These are phyloP conservation scores for Holothuria glaberrima DNA, from an alignment of 35 echinoderm and acorn worm genomes.

Conservation along the genomic window DNA sequence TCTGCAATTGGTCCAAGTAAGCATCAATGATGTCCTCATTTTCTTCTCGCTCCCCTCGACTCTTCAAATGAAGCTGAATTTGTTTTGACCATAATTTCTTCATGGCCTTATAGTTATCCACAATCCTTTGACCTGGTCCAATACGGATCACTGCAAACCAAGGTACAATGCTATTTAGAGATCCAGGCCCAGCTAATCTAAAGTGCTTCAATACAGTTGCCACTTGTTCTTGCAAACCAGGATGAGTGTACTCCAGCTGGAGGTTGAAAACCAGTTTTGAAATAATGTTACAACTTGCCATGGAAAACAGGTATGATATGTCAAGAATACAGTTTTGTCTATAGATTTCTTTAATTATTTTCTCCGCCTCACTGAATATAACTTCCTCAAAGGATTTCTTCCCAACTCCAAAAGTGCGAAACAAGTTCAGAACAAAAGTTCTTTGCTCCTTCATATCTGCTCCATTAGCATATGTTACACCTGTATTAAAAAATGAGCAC, in stretches of 20 bases:
- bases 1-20: conserved; percentile 53
- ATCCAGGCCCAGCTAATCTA: conserved; percentile 42
- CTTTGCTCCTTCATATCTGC: conserved; percentile 60
- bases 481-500: neutral
- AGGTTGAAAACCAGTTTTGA: conserved; percentile 55
- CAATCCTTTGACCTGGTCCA: conserved; percentile 16
- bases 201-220: conserved; percentile 53
- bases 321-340: conserved; percentile 1
- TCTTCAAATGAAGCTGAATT: conserved; percentile 19
- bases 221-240: conserved; percentile 45
- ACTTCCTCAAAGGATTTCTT: conserved; percentile 38
- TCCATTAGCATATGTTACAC: conserved; percentile 62
- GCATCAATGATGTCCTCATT: conserved; percentile 60
- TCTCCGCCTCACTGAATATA: conserved; percentile 26
- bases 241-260: conserved; percentile 63
- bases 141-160: conserved; percentile 21
- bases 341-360: conserved; percentile 59
- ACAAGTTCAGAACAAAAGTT: conserved; percentile 58
- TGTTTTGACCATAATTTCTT: conserved; percentile 43
- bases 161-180: conserved; percentile 13
- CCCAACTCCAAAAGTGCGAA: conserved; percentile 68
- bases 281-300: conserved; percentile 74
- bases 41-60: neutral
- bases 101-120: conserved; percentile 44
- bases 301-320: conserved; percentile 44